phyloP scores from a whole-genome alignment of 2,797 vertebrate species.

The Sebastes minor region DNA sequence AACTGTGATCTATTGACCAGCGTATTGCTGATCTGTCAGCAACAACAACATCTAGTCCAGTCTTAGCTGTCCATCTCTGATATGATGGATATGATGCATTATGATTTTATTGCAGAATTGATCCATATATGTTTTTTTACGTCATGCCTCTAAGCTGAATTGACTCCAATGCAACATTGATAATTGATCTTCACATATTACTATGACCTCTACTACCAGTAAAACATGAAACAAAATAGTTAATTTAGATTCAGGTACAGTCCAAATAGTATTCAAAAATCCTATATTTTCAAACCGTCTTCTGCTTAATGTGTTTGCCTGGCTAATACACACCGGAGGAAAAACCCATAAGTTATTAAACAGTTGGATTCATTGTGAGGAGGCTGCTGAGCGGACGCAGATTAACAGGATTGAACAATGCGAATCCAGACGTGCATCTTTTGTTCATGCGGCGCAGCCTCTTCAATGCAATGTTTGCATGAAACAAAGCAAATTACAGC shows the following conservation, averaged over 20 bases:
- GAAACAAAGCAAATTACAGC: slow-evolving; percentile 73
- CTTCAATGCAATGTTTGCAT: slow-evolving; percentile 33
- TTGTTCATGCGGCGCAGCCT: neutral
- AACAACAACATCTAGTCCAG: neutral
- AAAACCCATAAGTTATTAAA: slow-evolving; percentile 1
- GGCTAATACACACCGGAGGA: neutral
- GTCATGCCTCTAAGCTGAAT: neutral
- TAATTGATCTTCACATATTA: neutral
- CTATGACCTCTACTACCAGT: neutral
- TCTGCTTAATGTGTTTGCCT: neutral
- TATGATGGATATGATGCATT: slow-evolving; percentile 8
- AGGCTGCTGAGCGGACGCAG: slow-evolving; percentile 35
- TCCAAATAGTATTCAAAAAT: neutral
- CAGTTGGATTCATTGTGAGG: slow-evolving; percentile 13
- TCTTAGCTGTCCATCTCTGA: neutral
- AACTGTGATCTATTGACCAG: neutral
- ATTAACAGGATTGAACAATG: slow-evolving; percentile 39
- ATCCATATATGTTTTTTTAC: slow-evolving; percentile 10
- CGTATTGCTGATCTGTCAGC: neutral
- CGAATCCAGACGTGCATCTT: slow-evolving; percentile 21
- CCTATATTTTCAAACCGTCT: neutral
- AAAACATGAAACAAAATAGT: neutral
- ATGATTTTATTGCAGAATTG: slow-evolving; percentile 25
- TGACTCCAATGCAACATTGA: slow-evolving; percentile 5
- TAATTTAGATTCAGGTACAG: neutral